A percentile compares a stretch with the other conserved stretches of the same genome.
Evolutionary conservation across 92 coral and sea anemone species (phyloP).

Genomic region (Heliopora coerulea): DNA sequence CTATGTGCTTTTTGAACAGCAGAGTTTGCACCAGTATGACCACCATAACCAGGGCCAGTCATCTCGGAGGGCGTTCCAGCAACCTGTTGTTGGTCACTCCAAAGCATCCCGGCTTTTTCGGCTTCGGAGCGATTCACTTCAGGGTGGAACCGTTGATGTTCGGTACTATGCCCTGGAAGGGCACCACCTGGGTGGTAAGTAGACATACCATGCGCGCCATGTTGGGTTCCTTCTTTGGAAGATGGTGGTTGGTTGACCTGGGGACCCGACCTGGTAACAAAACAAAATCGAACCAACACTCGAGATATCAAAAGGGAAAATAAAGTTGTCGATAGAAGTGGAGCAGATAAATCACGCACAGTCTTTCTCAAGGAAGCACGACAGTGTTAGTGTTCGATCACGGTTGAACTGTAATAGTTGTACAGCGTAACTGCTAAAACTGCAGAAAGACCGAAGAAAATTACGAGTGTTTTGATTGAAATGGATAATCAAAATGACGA

Average conservation of each 20-base stretch:
- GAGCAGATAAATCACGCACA: too few relatives aligned
- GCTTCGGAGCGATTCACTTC: slow-evolving; percentile 15
- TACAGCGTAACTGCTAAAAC: too few relatives aligned
- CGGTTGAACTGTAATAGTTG: too few relatives aligned
- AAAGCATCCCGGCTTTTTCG: slow-evolving; percentile 13
- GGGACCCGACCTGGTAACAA: neutral
- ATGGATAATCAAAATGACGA: too few relatives aligned
- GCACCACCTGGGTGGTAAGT: neutral
- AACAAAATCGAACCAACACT: neutral
- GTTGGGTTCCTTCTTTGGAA: neutral
- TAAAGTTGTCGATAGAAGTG: too few relatives aligned
- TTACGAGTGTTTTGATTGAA: too few relatives aligned
- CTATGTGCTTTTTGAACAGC: neutral
- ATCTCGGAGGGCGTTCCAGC: neutral
- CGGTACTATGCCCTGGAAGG: neutral
- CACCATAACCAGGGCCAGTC: slow-evolving; percentile 6
- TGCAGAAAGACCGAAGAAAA: too few relatives aligned
- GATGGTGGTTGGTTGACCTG: slow-evolving; percentile 5
- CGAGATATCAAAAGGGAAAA: too few relatives aligned
- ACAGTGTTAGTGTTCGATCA: too few relatives aligned
- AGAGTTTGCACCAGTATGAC: neutral
- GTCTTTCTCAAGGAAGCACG: too few relatives aligned
- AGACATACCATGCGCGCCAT: too few relatives aligned
- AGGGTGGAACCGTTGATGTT: neutral
- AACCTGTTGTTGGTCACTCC: slow-evolving; percentile 6